Conservation (phyloP, 2,888 invertebrate genomes). For the Pandemis cinnamomeana region DNA sequence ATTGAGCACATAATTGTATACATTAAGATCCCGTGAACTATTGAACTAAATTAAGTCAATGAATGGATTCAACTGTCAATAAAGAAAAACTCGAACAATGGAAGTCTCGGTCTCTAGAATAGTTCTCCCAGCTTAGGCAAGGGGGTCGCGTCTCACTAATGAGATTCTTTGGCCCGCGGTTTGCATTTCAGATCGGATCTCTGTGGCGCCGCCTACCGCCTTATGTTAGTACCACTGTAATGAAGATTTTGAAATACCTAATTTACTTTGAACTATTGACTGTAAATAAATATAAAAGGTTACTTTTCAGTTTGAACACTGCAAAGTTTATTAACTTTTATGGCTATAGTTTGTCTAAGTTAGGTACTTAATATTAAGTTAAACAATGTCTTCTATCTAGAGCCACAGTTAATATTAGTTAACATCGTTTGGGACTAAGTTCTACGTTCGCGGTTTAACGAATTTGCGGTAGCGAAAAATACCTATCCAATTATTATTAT, state of each 20-base stretch:
- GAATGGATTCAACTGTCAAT: constrained; percentile 6
- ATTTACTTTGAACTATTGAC: neutral
- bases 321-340: too few relatives aligned
- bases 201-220: constrained; percentile 44
- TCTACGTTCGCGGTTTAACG: too few relatives aligned
- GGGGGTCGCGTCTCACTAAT: constrained; percentile 75
- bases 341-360: too few relatives aligned
- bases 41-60: neutral
- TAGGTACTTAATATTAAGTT: neutral
- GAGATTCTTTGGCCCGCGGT: constrained; percentile 83
- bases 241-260: constrained; percentile 3
- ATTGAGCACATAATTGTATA: too few relatives aligned
- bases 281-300: neutral
- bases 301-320: too few relatives aligned
- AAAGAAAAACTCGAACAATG: constrained; percentile 29
- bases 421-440: too few relatives aligned
- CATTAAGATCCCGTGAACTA: neutral
- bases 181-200: constrained; percentile 81
- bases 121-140: constrained; percentile 56
- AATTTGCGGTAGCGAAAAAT: too few relatives aligned
- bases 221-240: neutral
- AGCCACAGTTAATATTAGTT: too few relatives aligned
- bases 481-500: too few relatives aligned
- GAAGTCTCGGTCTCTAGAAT: constrained; percentile 57
- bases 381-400: too few relatives aligned